Evolutionary conservation across 2,888 invertebrate species (phyloP), one percentile per base, ranked within the genome.

Genomic region (Cerceris ruficornis): DNA sequence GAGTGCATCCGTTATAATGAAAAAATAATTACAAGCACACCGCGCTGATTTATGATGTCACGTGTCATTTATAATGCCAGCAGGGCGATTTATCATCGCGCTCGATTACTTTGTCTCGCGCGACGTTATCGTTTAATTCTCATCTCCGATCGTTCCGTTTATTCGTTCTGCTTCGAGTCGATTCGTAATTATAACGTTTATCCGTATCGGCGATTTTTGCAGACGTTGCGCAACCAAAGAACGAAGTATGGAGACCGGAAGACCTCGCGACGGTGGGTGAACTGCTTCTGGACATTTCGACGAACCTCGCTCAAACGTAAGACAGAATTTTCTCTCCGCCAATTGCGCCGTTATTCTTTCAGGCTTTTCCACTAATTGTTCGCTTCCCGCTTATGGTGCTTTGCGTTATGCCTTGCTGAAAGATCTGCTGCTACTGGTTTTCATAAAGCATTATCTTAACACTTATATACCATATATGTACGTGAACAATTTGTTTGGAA

Each of bases 201-300:
- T 50, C 9, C n/a, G 50, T 50, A n/a, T 11, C n/a, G 11, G 13
- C 17, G 50, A 11, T 73, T 60, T 8, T 39, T 54, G n/a, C 93
- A 98, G 97, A 96, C 92, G 96, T 97, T 42, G 94, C 96, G 11
- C 95, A 95, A 87, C 96, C 97, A 0, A 95, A 96, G 89, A 95
- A 95, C 15, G 96, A 96, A 84, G 82, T 87, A 39, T 97, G 97
- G 96, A 96, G 96, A 89, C 95, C 97, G 0, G 96, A 97, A 92
- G 96, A 98, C 89, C 95, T 96, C 84, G 97, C 97, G 50, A 96
- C 97, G 43, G 96, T 97, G 60, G 98, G 97, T 49, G 97, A 98
- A 93, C 94, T 98, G 49, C 94, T 98, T 55, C 94, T 98, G 83
- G 98, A 98, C 91, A 95, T 98, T 88, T 97, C 97, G 46, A 95